phyloP scores from a whole-genome alignment of 2,797 vertebrate genomes.

The Selene dorsalis region DNA sequence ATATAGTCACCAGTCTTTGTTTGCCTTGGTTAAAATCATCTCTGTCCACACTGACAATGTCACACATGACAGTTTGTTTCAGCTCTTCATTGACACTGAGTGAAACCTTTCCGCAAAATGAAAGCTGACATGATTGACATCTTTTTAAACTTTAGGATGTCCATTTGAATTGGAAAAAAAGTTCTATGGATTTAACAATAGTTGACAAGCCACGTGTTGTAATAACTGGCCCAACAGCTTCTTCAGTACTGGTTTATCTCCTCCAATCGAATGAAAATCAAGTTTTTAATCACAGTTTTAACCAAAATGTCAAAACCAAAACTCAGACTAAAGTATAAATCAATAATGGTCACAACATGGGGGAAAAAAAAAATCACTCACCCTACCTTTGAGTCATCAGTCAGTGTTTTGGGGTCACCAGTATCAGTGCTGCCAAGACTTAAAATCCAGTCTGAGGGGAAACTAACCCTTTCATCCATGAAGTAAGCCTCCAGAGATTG shows the following conservation, averaged over 20 bases:
- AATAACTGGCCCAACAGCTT: neutral
- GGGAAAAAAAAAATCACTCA: neutral
- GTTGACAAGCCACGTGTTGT: neutral
- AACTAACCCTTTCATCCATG: neutral
- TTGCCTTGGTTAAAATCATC: conserved; percentile 6
- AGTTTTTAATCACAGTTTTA: neutral
- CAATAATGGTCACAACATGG: neutral
- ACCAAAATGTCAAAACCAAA: neutral
- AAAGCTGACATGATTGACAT: conserved; percentile 16
- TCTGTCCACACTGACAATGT: conserved; percentile 2
- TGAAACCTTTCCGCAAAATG: conserved; percentile 10
- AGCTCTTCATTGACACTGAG: neutral
- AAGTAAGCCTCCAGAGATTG: neutral
- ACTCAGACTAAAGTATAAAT: neutral
- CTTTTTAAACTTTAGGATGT: conserved; percentile 7
- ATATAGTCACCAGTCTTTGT: no score
- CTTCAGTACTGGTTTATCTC: neutral
- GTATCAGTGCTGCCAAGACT: neutral
- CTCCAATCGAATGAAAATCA: neutral
- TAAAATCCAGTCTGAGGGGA: neutral
- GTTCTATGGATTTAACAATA: neutral
- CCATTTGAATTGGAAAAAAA: neutral
- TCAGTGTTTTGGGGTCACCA: conserved; percentile 3
- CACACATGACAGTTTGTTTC: neutral
- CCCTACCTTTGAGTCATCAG: neutral